These are phyloP conservation scores for Hirtodrosophila alboralis DNA, from an alignment of 2,888 invertebrate genomes.

Conservation along the genomic window DNA sequence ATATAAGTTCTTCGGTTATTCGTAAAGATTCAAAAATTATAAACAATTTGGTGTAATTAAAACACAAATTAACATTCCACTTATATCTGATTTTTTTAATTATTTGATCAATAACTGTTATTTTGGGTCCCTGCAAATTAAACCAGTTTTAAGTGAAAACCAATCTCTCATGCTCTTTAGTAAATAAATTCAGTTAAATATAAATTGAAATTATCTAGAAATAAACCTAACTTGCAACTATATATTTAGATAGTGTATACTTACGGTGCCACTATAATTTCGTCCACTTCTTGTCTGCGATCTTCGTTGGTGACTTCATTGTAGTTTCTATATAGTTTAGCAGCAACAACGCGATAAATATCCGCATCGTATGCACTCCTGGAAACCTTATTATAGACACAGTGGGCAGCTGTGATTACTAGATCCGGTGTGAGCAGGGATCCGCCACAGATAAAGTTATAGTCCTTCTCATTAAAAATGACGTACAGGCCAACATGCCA, in stretches of 20 bases:
- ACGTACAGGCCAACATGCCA: constrained; percentile 67
- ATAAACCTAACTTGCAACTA: neutral
- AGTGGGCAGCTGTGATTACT: constrained; percentile 67
- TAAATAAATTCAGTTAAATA: too few species aligned
- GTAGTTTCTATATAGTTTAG: constrained; percentile 58
- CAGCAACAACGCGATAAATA: constrained; percentile 55
- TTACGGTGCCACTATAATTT: constrained; percentile 49
- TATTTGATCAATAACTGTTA: too few species aligned
- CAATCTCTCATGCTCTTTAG: too few species aligned
- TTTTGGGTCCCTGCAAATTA: too few species aligned
- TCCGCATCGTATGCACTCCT: constrained; percentile 18
- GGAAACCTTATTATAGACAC: constrained; percentile 53
- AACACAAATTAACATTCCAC: too few species aligned
- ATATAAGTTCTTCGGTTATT: too few species aligned
- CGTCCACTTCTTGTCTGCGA: constrained; percentile 17
- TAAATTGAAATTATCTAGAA: neutral
- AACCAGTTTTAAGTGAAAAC: too few species aligned
- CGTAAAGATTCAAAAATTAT: too few species aligned
- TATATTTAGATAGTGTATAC: neutral
- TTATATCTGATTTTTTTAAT: too few species aligned
- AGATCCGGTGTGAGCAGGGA: constrained; percentile 64
- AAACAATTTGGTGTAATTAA: too few species aligned
- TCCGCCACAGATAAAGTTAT: constrained; percentile 60
- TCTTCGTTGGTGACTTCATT: constrained; percentile 34
- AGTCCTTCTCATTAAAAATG: constrained; percentile 42